phyloP scores from a whole-genome alignment of 2,113 vertebrate species.

The Syngnathus typhle region DNA sequence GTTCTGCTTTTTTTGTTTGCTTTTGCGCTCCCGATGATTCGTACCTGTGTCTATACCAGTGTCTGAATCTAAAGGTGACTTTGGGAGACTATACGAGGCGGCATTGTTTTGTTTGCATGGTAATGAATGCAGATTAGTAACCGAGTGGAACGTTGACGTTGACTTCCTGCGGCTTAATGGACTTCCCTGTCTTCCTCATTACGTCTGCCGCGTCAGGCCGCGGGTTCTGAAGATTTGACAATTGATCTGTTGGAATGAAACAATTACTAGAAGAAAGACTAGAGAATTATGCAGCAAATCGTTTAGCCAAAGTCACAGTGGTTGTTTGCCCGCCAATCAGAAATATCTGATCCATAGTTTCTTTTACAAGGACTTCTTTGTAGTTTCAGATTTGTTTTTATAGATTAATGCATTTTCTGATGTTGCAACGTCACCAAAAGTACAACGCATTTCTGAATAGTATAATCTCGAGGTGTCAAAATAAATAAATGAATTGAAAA shows the following conservation, averaged over 20 bases:
- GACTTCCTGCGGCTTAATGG: constrained; percentile 57
- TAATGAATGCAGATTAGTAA: constrained; percentile 74
- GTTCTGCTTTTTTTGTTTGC: constrained; percentile 57
- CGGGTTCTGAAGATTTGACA: constrained; percentile 46
- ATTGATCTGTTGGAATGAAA: constrained; percentile 57
- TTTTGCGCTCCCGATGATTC: constrained; percentile 22
- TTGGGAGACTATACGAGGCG: constrained; percentile 69
- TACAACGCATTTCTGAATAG: not conserved
- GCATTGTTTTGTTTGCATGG: constrained; percentile 71
- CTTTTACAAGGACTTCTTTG: not conserved
- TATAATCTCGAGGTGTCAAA: not conserved
- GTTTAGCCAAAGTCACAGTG: constrained; percentile 27
- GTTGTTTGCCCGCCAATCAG: not conserved
- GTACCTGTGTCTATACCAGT: constrained; percentile 42
- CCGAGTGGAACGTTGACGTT: constrained; percentile 61
- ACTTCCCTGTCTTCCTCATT: constrained; percentile 53
- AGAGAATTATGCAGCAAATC: constrained; percentile 37
- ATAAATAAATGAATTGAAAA: no score
- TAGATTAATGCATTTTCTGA: not conserved
- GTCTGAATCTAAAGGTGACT: constrained; percentile 74
- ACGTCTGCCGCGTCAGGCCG: constrained; percentile 24
- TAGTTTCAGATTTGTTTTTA: no score
- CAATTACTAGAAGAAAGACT: constrained; percentile 58
- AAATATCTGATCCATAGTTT: not conserved
- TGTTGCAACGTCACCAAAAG: not conserved